phyloP scores from a whole-genome alignment of 2,888 invertebrate species.

The Trisateles emortualis region DNA sequence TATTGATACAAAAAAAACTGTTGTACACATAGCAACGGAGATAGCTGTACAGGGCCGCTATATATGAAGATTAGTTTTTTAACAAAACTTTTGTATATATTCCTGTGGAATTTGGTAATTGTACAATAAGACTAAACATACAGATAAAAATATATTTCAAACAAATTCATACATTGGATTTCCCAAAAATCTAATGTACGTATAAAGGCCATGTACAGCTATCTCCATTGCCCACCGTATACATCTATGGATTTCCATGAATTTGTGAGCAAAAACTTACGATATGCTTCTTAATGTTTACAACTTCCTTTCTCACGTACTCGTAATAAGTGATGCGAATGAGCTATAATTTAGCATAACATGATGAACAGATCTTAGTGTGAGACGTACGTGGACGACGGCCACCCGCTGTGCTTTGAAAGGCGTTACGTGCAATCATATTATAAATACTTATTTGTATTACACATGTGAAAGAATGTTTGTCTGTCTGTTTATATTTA shows the following conservation, averaged over 20 bases:
- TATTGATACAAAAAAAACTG: too few relatives aligned
- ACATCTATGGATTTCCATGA: not conserved
- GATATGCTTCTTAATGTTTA: conserved; percentile 6
- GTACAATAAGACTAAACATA: too few relatives aligned
- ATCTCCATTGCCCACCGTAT: too few relatives aligned
- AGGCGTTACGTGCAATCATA: conserved; percentile 6
- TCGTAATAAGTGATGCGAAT: conserved; percentile 6
- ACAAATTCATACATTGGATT: too few relatives aligned
- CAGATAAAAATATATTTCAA: too few relatives aligned
- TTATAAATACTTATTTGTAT: not conserved
- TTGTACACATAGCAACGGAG: too few relatives aligned
- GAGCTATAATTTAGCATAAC: conserved; percentile 8
- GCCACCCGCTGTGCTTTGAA: conserved; percentile 44
- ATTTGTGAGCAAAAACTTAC: not conserved
- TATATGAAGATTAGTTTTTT: too few relatives aligned
- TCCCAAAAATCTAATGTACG: too few relatives aligned
- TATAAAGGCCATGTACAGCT: too few relatives aligned
- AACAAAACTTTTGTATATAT: too few relatives aligned
- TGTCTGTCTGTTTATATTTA: not conserved
- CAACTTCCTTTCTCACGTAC: conserved; percentile 11
- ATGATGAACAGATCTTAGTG: conserved; percentile 39
- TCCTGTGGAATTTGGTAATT: too few relatives aligned
- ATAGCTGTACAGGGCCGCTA: too few relatives aligned
- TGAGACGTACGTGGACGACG: conserved; percentile 27
- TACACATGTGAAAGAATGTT: not conserved